Base-by-base conservation (phyloP, 64 coral and sea anemone species). In the Acropora tenuis region DNA sequence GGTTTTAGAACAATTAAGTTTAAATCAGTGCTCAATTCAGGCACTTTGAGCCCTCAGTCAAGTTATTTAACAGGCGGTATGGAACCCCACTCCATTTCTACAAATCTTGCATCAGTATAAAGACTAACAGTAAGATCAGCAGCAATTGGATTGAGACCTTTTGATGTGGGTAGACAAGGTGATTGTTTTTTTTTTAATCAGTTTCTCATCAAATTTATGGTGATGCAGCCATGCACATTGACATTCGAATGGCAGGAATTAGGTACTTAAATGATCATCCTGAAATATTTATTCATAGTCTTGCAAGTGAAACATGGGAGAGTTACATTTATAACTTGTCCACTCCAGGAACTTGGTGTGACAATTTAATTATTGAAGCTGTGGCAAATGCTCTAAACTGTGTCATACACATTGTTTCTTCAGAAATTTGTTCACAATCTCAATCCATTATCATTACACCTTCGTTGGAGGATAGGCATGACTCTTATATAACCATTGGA, bases 131-230 rank as follows among this genome's bases (percentile, higher is more conserved):
- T 13, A 15, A 13, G 60, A 12, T 15, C 16, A 15, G 59, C 59
- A 1, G 59, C 59, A 11, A 12, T 63, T 63, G 59, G 59, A 13
- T 63, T 63, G 59, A 8, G 16, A 63, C 60, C 60, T 13, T 3
- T 63, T 7, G 60, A 63, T 12, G 60, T 63, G 16, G 60, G 60
- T 63, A 13, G 60, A 15, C 60, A 63, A 63, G 60, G 60, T 0
- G 60, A 63, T 63, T 63, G 60, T 63, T 63, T 63, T 63, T 63
- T 63, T 63, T 63, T 63, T 13, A 63, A 63, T 7, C 0, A 13
- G 60, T 63, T 53, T 87, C 69, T 74, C 69, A 87, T 74, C 69
- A 87, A 73, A 48, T 87, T 46, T 47, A 87, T 53, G 85, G 85
- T 49, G 41, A 53, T 87, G 13, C 13, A 41, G 47, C 3, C 20